Base-by-base conservation (phyloP, 2,797 vertebrate species). In the Scleropages formosus region DNA sequence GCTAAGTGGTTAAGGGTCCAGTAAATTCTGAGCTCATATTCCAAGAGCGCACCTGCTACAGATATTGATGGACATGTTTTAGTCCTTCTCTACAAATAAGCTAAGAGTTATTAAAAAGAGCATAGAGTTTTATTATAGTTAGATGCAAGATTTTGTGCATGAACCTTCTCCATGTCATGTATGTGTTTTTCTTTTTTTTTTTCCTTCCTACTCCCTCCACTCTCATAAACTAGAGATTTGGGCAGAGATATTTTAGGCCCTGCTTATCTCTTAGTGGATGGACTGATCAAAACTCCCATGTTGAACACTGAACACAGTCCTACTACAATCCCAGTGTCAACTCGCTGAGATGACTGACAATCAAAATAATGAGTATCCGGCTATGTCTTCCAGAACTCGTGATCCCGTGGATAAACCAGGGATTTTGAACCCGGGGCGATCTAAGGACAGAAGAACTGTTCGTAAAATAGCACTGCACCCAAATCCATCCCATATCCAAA, bases 361-460 rank as follows among this genome's bases (percentile, higher is more conserved):
- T 59, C 67, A 24, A n/a, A 69, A 22, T 76, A 69, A 76, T 69
- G 68, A 73, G 22, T n/a, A 49, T 10, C 27, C 4, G 58, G 53
- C n/a, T 60, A 39, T 9, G 22, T 18, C 56, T 70, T 24, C 58
- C 26, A 46, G 8, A 26, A 69, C 70, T 68, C 76, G 59, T 62
- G 60, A 76, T 62, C 44, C 24, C 10, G 8, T 26, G 59, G 67
- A 71, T 76, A 71, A 63, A 71, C 22, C 22, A 61, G 26, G 26
- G 75, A 76, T 64, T 72, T 39, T 20, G 9, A 65, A 53, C 26
- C 22, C 26, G 22, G 58, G 22, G 13, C 47, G 44, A 62, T 72
- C 69, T 24, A 46, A 44, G 15, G 44, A 46, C 15, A 60, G 51
- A 76, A 58, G 31, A 44, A 59, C 12, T 58, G 44, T 39, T 69